phyloP scores from a whole-genome alignment of 2,113 vertebrate species.

The Marcusenius ussheri region DNA sequence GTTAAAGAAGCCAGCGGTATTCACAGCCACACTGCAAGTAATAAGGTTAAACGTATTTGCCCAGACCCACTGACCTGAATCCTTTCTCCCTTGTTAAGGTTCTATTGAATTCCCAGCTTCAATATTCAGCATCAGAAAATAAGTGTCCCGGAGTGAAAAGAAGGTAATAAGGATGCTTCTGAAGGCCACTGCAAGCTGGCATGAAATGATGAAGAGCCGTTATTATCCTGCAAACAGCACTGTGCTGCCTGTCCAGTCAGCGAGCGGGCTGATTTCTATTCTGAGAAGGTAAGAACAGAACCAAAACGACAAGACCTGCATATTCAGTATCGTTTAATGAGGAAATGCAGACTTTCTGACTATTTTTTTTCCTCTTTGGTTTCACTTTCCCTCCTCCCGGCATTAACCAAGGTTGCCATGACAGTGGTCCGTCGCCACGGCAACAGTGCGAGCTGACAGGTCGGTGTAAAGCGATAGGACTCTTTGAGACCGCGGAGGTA shows the following conservation, averaged over 20 bases:
- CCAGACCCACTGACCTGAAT: slow-evolving; percentile 30
- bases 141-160: neutral
- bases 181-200: slow-evolving; percentile 10
- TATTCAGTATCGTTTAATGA: slow-evolving; percentile 29
- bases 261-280: neutral
- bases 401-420: slow-evolving; percentile 28
- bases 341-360: neutral
- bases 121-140: neutral
- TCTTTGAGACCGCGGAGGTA: slow-evolving; percentile 5
- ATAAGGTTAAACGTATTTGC: slow-evolving; percentile 41
- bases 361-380: neutral
- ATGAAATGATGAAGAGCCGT: slow-evolving; percentile 12
- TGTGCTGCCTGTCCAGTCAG: slow-evolving; percentile 33
- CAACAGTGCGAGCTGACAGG: slow-evolving; percentile 26
- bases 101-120: slow-evolving; percentile 8
- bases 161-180: neutral
- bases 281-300: neutral
- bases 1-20: slow-evolving; percentile 32
- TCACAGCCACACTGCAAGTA: slow-evolving; percentile 24
- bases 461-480: slow-evolving; percentile 18
- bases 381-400: slow-evolving; percentile 13
- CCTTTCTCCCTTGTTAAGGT: slow-evolving; percentile 19
- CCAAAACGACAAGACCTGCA: slow-evolving; percentile 19
- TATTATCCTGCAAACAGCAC: neutral
- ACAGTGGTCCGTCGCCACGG: slow-evolving; percentile 29